Evolutionary conservation across 2,797 vertebrate genomes (phyloP).

Genomic region (Cynopterus sphinx): DNA sequence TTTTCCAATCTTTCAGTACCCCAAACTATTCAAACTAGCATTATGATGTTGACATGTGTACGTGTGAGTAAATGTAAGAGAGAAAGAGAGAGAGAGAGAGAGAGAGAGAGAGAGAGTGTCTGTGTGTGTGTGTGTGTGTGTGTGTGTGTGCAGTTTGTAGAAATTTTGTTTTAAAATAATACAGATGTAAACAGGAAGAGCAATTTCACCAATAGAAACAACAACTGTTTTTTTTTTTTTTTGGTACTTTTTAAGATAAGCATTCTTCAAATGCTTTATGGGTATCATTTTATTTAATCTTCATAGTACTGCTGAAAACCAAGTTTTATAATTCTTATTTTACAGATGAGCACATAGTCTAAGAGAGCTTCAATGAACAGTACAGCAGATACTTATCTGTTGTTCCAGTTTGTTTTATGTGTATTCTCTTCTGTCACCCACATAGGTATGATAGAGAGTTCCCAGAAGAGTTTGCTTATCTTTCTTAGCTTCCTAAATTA

Average conservation of each 20-base stretch:
- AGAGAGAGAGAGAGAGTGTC: too few species aligned
- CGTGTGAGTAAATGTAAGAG: too few species aligned
- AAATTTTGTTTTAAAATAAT: slow-evolving; percentile 4
- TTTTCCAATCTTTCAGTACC: neutral
- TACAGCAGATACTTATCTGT: neutral
- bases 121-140: neutral
- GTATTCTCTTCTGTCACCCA: neutral
- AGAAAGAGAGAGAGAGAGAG: too few species aligned
- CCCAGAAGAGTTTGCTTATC: neutral
- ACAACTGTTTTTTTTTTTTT: neutral
- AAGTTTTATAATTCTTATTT: neutral
- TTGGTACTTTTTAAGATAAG: neutral
- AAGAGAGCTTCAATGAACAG: neutral
- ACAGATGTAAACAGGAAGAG: neutral
- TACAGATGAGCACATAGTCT: neutral
- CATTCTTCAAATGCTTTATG: neutral
- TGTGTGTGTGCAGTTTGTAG: neutral
- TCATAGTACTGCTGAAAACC: neutral
- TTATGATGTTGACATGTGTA: neutral
- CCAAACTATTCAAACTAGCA: neutral
- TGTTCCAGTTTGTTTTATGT: neutral
- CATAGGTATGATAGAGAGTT: neutral
- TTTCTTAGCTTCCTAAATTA: neutral
- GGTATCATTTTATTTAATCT: neutral
- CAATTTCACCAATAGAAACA: neutral